phyloP scores from a whole-genome alignment of 2,113 vertebrate species.

The Alosa alosa region DNA sequence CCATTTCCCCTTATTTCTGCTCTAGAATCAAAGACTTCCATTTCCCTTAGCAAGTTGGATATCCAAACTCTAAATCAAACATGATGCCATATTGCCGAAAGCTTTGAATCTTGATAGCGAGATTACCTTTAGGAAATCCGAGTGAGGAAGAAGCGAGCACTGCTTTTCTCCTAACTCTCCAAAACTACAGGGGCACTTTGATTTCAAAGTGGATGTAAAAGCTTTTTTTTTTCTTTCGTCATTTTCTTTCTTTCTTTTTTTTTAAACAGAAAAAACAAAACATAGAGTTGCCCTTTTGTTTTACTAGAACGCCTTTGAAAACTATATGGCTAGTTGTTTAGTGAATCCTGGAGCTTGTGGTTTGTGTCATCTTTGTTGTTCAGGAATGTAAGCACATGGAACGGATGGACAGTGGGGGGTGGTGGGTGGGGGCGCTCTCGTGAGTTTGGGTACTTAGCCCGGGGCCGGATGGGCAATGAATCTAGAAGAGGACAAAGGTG shows the following conservation, averaged over 20 bases:
- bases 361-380: not conserved
- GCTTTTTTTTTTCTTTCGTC: not conserved
- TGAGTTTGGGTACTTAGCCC: constrained; percentile 26
- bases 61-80: constrained; percentile 15
- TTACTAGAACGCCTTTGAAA: not conserved
- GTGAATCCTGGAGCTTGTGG: not conserved
- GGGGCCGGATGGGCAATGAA: constrained; percentile 38
- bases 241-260: not conserved
- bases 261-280: not conserved
- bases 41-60: constrained; percentile 16
- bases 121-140: constrained; percentile 10
- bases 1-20: not conserved
- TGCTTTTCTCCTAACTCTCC: not conserved
- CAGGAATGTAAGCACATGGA: constrained; percentile 8
- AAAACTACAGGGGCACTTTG: constrained; percentile 13
- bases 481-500: constrained; percentile 41
- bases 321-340: not conserved
- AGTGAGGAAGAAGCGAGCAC: not conserved
- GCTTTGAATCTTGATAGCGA: not conserved
- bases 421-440: not conserved
- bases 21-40: constrained; percentile 18
- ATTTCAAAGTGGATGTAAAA: not conserved
- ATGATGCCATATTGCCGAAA: constrained; percentile 7
- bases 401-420: not conserved
- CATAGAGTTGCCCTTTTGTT: not conserved